These are phyloP conservation scores for Ashinkailepas kermadecensis DNA, from an alignment of 2,888 invertebrate species.

Conservation along the genomic window DNA sequence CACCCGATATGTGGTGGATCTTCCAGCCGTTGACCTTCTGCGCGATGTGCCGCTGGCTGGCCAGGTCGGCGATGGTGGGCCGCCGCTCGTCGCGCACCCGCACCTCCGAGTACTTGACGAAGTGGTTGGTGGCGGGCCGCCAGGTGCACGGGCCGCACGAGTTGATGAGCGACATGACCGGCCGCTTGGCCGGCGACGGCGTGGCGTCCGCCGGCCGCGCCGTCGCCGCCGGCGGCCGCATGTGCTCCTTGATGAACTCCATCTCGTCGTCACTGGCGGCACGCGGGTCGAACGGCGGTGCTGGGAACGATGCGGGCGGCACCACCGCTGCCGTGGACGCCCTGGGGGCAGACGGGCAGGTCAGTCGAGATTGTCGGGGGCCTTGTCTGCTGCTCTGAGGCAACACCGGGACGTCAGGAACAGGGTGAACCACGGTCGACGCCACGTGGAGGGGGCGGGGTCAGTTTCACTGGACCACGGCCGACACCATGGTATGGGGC, in stretches of 20 bases:
- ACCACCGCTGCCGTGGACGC: slow-evolving; percentile 2
- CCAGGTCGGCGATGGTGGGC: slow-evolving; percentile 77
- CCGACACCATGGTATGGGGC: no score
- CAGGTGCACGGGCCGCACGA: slow-evolving; percentile 56
- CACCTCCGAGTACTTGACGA: slow-evolving; percentile 68
- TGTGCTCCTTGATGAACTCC: slow-evolving; percentile 21
- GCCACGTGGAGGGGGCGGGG: no score
- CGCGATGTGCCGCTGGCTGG: slow-evolving; percentile 75
- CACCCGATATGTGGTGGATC: slow-evolving; percentile 43
- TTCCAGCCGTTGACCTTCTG: slow-evolving; percentile 93
- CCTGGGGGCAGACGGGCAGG: background rate
- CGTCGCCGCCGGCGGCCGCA: background rate
- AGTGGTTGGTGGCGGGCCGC: slow-evolving; percentile 68
- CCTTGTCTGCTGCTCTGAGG: no score
- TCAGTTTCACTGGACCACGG: no score
- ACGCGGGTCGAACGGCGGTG: background rate
- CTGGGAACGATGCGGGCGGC: background rate
- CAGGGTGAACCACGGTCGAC: no score
- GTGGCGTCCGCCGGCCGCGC: slow-evolving; percentile 33
- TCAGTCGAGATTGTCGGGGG: background rate
- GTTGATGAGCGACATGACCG: slow-evolving; percentile 51
- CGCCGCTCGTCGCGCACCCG: slow-evolving; percentile 78
- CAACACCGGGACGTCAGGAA: no score
- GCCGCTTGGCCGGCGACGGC: slow-evolving; percentile 38
- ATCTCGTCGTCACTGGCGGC: background rate